Base-by-base conservation (phyloP, 2,797 vertebrate species). In the Catamblyrhynchus diadema region DNA sequence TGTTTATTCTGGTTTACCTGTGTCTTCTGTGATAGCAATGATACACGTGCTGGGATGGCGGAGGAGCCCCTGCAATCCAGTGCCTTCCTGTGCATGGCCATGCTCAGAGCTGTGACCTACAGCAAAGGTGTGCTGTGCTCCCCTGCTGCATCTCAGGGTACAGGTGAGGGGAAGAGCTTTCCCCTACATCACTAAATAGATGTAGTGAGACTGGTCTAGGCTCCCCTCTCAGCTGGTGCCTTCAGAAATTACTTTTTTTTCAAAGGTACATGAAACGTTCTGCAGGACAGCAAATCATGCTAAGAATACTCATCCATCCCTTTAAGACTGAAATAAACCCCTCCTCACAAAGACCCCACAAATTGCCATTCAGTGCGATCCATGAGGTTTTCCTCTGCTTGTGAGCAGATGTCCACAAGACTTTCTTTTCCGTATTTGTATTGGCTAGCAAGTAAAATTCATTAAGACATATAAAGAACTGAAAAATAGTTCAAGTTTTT, bases 31-130 rank as follows among this genome's bases (percentile, higher is more conserved):
- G 33, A 12, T 22, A 71, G n/a, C 50, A 82, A 17, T 13, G 14
- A 11, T 22, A 44, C 48, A 6, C 0, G 0, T 66, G 9, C 23
- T 70, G 71, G 59, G 45, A 5, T 60, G 35, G n/a, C 28, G 62
- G 80, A 66, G 41, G 75, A 66, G 2, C 14, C 20, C 48, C 65
- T 2, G 5, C 25, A 45, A 7, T 28, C 25, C 0, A 0, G 1
- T 28, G 32, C 35, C 9, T 30, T 77, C 47, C 24, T 53, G 9
- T 66, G 33, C 33, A 4, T 32, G 37, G 61, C 42, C 8, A 6
- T 8, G 13, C 47, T 86, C 37, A 19, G 62, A 59, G 35, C 51
- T 51, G 35, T 51, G n/a, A 27, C 39, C n/a, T 53, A 57, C 12
- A 53, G 28, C 48, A 62, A 19, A n/a, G 28, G 27, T 1, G 3